Base-by-base conservation (phyloP, 2,888 invertebrate genomes). In the Synergus gifuensis region DNA sequence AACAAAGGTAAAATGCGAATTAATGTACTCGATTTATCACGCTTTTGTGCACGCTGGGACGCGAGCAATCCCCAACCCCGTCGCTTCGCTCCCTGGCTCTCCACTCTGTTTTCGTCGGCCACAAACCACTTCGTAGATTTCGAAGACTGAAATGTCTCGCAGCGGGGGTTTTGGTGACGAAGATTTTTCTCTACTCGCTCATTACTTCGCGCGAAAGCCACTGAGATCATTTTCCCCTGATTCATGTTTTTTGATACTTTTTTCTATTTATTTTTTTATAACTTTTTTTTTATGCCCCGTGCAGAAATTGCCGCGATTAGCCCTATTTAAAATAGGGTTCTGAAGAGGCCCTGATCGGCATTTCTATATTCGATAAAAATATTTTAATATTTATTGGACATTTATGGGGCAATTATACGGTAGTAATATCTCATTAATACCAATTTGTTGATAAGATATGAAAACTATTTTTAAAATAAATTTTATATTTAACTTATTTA, bases 1-100 rank as follows among this genome's bases (percentile, higher is more conserved):
- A 92, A 92, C 92, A 92, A 92, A 90, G 91, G 91, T 91, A 91
- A 92, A 92, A 92, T 91, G 90, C 92, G 90, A 91, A 92, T 92
- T 92, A 92, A 92, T 92, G 92, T 89, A 88, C 87, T 89, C 91
- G 88, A 92, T 92, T 92, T 91, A 91, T 92, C 91, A 92, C 91
- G 91, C 91, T 91, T 92, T 92, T 92, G 91, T 91, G 87, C 87
- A 87, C 85, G 86, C 81, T 82, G 88, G 89, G 88, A 89, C 90
- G 87, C 79, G 77, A 79, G 76, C 76, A 83, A 79, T 81, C 80
- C 78, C 77, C 79, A 80, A 79, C 78, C 80, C 84, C 62, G 78
- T 73, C 81, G 83, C 81, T 82, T 78, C 78, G 79, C 79, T 82
- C 84, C 80, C 83, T 81, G 82, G 80, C 82, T 80, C 84, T 36